Percentiles rank a stretch among this genome's conserved stretches.
phyloP scores from a whole-genome alignment of 2,797 vertebrate genomes.

The Scarus forsteni region DNA sequence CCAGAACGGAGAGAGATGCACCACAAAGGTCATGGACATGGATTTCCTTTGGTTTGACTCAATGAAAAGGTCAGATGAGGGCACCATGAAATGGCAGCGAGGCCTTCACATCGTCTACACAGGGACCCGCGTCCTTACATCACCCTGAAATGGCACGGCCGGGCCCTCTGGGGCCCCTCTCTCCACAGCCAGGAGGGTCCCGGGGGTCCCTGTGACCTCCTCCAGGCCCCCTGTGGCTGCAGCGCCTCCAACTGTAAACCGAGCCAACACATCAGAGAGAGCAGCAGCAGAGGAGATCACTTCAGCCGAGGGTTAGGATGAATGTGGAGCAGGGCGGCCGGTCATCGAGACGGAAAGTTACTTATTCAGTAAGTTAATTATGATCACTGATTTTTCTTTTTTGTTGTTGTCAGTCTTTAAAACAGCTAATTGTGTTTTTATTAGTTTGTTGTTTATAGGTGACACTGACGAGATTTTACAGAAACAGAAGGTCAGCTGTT shows the following conservation, averaged over 20 bases:
- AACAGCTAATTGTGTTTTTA: too few relatives aligned
- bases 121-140: constrained; percentile 64
- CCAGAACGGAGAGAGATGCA: constrained; percentile 72
- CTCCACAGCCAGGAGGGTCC: constrained; percentile 17
- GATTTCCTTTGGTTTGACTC: constrained; percentile 84
- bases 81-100: constrained; percentile 81
- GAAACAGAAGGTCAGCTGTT: too few relatives aligned
- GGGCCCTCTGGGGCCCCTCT: constrained; percentile 11
- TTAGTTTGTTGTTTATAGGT: too few relatives aligned
- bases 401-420: too few relatives aligned
- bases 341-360: too few relatives aligned
- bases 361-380: too few relatives aligned
- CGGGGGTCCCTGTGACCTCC: background rate
- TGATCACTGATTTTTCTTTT: too few relatives aligned
- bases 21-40: constrained; percentile 83
- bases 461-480: too few relatives aligned
- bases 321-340: too few relatives aligned
- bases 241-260: constrained; percentile 12
- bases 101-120: constrained; percentile 62
- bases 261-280: constrained; percentile 22
- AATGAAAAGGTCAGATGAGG: constrained; percentile 83
- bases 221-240: constrained; percentile 15
- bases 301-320: too few relatives aligned
- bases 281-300: background rate
- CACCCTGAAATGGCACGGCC: constrained; percentile 69